phyloP scores from a whole-genome alignment of 2,888 invertebrate genomes.

The Apocheima hispidaria region DNA sequence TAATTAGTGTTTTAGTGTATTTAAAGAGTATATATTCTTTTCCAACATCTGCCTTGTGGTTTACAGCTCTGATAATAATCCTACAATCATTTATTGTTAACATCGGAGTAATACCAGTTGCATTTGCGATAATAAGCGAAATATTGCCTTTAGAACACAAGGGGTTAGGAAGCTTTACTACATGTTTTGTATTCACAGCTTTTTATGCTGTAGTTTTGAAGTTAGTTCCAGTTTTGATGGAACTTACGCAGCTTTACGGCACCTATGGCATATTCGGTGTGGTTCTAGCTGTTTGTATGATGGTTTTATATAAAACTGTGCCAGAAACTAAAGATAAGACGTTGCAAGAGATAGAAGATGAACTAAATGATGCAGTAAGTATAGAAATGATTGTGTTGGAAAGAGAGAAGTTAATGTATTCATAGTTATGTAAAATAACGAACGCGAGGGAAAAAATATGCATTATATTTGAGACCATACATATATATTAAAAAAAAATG shows the following conservation, averaged over 20 bases:
- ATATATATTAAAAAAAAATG: too few species aligned
- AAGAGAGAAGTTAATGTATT: constrained; percentile 6
- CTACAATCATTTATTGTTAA: constrained; percentile 51
- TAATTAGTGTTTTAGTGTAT: constrained; percentile 47
- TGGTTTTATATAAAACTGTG: constrained; percentile 51
- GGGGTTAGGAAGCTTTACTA: constrained; percentile 50
- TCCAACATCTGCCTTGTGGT: constrained; percentile 42
- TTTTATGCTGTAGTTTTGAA: constrained; percentile 53
- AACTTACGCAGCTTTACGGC: constrained; percentile 49
- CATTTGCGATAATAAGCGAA: constrained; percentile 54
- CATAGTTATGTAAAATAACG: too few species aligned
- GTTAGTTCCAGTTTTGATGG: constrained; percentile 56
- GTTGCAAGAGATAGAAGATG: constrained; percentile 59
- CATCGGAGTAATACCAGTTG: constrained; percentile 52
- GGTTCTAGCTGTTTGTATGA: constrained; percentile 46
- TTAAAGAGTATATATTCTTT: constrained; percentile 43
- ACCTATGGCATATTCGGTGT: constrained; percentile 54
- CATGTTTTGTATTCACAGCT: constrained; percentile 53
- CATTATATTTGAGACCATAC: too few species aligned
- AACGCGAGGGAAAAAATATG: too few species aligned
- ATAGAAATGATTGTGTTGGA: not conserved
- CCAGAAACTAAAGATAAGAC: constrained; percentile 63
- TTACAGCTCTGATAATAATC: constrained; percentile 52
- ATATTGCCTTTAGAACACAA: constrained; percentile 60
- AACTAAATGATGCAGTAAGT: constrained; percentile 44